Base-by-base conservation (phyloP, 2,888 invertebrate genomes). In the Melipona beecheii region DNA sequence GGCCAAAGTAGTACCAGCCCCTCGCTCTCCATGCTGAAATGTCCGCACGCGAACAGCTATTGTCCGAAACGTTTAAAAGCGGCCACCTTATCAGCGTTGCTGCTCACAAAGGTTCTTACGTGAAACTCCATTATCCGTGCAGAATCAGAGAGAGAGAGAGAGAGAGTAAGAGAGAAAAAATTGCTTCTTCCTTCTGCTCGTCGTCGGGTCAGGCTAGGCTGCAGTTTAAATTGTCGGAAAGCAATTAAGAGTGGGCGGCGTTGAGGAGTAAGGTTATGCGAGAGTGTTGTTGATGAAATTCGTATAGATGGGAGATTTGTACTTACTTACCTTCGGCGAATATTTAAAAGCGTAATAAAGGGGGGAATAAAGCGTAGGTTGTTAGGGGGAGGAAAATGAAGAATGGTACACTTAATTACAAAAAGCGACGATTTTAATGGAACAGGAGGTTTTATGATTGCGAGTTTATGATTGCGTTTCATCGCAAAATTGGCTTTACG, bases 61-160 rank as follows among this genome's bases (percentile, higher is more conserved):
- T 80, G 82, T 82, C 65, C 49, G 65, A 27, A 31, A 70, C 73
- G 80, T 82, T 80, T 82, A 82, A 82, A 74, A 80, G 81, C 74
- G 58, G 54, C 64, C 58, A 24, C 65, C 70, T 80, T 82, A 82
- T 80, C 82, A 58, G 58, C 56, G 69, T 56, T 52, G 50, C 65
- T 58, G 66, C 66, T 70, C 80, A 60, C 64, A 70, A 75, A 80
- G 52, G 65, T 80, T 65, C 65, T 80, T 77, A 54, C 70, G 52
- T 65, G 64, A n/a, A 50, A 56, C 73, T 64, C 74, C 36, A 65
- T 82, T 80, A 80, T 70, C 70, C 74, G 52, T 49, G 54, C 13
- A 49, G 58, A 75, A 65, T 70, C 62, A 65, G 64, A 43, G 43
- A 43, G 43, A 43, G 43, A 72, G 58, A 36, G 36, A 62, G 19